These are phyloP conservation scores for Microtus richardsoni DNA, from an alignment of 2,113 vertebrate species.

Conservation along the genomic window DNA sequence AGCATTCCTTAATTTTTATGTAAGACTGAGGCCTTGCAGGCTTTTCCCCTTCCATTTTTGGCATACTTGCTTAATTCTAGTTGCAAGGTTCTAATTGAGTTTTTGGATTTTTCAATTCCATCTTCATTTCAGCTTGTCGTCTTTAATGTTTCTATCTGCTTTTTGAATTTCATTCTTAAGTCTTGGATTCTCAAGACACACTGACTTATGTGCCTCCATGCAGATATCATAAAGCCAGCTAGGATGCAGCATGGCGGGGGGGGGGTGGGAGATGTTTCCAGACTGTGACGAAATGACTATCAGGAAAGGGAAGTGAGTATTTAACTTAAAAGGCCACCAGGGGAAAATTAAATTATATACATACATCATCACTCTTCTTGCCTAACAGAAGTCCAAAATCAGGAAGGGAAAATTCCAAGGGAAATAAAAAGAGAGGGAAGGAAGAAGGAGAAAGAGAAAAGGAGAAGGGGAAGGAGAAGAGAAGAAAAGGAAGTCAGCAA, in stretches of 20 bases:
- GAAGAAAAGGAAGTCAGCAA: background rate
- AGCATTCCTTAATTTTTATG: background rate
- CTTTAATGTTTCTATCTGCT: background rate
- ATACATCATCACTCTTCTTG: background rate
- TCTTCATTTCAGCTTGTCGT: background rate
- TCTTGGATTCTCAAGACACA: background rate
- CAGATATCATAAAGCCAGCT: constrained; percentile 20
- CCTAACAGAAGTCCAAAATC: constrained; percentile 45
- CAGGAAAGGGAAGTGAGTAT: constrained; percentile 10
- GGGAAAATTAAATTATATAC: background rate
- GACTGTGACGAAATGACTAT: constrained; percentile 39
- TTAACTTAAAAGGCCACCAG: constrained; percentile 47
- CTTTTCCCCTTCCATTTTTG: background rate
- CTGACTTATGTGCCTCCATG: constrained; percentile 8
- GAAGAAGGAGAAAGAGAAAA: no score
- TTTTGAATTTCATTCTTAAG: background rate
- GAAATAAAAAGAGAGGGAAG: background rate
- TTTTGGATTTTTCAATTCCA: background rate
- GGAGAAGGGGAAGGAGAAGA: no score
- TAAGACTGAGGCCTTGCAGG: no score
- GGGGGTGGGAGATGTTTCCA: background rate
- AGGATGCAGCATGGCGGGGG: background rate
- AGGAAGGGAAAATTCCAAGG: constrained; percentile 30
- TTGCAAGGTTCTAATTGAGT: background rate
- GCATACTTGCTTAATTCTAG: background rate